A percentile compares a stretch with the other conserved stretches of the same genome.
These are phyloP conservation scores for Calephelis virginiensis DNA, from an alignment of 1,140 invertebrate genomes.

Conservation along the genomic window DNA sequence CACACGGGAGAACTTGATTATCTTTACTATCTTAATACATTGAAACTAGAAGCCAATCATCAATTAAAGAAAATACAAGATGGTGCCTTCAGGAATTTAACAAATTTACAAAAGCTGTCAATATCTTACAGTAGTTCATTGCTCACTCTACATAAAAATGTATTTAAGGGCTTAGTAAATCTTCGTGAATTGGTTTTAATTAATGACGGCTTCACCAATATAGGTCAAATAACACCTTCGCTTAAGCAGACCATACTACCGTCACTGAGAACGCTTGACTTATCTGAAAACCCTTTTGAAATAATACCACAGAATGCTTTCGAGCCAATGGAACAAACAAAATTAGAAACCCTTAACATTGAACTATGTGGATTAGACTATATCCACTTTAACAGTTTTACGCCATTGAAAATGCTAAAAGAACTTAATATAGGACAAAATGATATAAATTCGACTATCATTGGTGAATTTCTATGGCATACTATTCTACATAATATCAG, in stretches of 20 bases:
- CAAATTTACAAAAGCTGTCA: conserved; percentile 45
- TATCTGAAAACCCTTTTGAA: conserved; percentile 60
- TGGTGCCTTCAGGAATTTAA: conserved; percentile 46
- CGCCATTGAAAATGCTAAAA: conserved; percentile 64
- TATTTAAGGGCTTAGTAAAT: conserved; percentile 50
- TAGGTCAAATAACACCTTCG: conserved; percentile 44
- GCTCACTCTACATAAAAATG: conserved; percentile 34
- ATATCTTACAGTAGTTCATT: conserved; percentile 52
- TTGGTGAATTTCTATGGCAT: conserved; percentile 61
- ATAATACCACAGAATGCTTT: conserved; percentile 51
- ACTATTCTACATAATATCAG: conserved; percentile 57
- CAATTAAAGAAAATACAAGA: conserved; percentile 46
- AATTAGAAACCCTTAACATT: conserved; percentile 58
- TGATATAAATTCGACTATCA: conserved; percentile 62
- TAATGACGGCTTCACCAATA: conserved; percentile 57
- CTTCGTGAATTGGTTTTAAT: conserved; percentile 59
- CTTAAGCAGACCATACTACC: conserved; percentile 50
- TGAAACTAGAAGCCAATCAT: conserved; percentile 57
- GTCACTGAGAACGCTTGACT: conserved; percentile 43
- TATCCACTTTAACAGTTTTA: conserved; percentile 72
- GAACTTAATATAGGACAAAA: conserved; percentile 74
- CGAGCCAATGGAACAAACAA: conserved; percentile 42
- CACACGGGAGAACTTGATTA: conserved; percentile 40
- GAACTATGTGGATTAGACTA: conserved; percentile 70
- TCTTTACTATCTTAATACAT: conserved; percentile 37